These are phyloP conservation scores for Pithys albifrons DNA, from an alignment of 2,113 vertebrate species.

Conservation along the genomic window DNA sequence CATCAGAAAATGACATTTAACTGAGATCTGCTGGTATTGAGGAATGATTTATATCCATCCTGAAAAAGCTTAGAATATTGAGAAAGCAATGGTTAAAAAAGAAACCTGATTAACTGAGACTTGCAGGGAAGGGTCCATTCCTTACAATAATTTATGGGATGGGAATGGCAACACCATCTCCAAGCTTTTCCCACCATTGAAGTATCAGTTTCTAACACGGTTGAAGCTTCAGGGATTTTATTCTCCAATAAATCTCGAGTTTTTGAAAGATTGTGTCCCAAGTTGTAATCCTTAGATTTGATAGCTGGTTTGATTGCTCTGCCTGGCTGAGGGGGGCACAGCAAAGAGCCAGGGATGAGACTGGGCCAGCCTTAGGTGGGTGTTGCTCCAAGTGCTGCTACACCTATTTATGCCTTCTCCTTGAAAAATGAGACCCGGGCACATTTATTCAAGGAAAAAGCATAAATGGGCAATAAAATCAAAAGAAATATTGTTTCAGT, in stretches of 20 bases:
- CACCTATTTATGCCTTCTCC: neutral
- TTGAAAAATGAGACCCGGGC: slow-evolving; percentile 42
- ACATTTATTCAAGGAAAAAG: slow-evolving; percentile 41
- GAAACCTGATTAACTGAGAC: neutral
- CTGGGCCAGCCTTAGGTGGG: neutral
- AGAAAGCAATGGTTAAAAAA: neutral
- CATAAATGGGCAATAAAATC: slow-evolving; percentile 53
- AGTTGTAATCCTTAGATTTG: slow-evolving; percentile 37
- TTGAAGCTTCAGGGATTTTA: slow-evolving; percentile 26
- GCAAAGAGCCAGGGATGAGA: neutral
- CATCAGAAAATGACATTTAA: slow-evolving; percentile 44
- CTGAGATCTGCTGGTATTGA: neutral
- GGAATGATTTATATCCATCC: neutral
- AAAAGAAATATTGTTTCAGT: slow-evolving; percentile 63
- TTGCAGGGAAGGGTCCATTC: neutral
- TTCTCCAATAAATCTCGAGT: slow-evolving; percentile 22
- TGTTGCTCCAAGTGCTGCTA: neutral
- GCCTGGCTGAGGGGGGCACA: neutral
- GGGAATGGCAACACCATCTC: neutral
- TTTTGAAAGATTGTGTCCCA: neutral
- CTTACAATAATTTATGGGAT: neutral
- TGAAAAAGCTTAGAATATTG: neutral
- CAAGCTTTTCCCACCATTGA: neutral
- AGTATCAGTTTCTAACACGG: neutral
- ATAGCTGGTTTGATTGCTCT: slow-evolving; percentile 23